Evolutionary conservation across 2,797 vertebrate genomes (phyloP).

Genomic region (Lates japonicus): DNA sequence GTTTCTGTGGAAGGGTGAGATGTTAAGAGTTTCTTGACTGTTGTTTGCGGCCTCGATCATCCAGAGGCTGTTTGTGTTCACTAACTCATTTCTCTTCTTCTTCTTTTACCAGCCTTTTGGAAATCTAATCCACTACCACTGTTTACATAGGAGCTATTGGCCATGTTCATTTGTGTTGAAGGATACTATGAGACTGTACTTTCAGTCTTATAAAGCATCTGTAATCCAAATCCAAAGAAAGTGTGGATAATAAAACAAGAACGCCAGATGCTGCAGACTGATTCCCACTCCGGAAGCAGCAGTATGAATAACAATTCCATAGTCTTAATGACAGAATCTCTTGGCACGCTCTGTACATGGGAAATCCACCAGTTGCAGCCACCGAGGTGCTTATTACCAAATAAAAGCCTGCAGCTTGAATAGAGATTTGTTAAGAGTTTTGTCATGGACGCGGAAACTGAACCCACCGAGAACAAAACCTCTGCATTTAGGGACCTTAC

Average conservation of each 20-base stretch:
- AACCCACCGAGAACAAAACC: conserved; percentile 35
- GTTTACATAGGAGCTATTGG: not conserved
- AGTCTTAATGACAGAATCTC: conserved; percentile 22
- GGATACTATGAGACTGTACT: not conserved
- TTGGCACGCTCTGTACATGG: conserved; percentile 5
- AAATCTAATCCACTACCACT: not conserved
- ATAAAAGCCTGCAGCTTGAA: conserved; percentile 36
- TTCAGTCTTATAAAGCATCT: not conserved
- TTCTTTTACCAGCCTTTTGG: not conserved
- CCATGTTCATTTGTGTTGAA: not conserved
- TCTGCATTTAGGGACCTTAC: conserved; percentile 16
- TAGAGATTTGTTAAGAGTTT: not conserved
- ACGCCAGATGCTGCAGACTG: conserved; percentile 2
- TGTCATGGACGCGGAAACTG: conserved; percentile 8
- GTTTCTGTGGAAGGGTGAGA: conserved; percentile 17
- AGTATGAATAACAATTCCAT: conserved; percentile 34
- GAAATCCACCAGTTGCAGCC: conserved; percentile 32
- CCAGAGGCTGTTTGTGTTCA: not conserved
- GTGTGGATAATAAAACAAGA: not conserved
- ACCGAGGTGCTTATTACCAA: conserved; percentile 38
- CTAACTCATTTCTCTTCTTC: not conserved
- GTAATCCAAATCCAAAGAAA: not conserved
- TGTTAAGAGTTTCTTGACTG: conserved; percentile 16
- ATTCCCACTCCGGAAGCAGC: conserved; percentile 17
- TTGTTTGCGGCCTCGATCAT: conserved; percentile 13